Evolutionary conservation across 2,888 invertebrate species (phyloP).

Genomic region (Isoperla grammatica): DNA sequence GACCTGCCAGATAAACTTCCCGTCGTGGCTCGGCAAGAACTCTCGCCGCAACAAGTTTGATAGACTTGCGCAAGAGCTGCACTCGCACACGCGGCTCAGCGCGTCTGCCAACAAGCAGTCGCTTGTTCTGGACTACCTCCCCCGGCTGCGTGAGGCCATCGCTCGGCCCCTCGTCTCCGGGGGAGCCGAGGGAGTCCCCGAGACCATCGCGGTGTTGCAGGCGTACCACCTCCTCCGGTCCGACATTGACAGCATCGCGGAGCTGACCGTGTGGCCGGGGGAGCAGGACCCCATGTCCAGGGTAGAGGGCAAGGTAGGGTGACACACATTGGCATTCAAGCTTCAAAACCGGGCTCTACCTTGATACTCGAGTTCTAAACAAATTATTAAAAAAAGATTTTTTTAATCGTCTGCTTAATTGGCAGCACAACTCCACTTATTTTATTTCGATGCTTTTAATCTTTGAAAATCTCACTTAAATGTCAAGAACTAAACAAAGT

Average conservation of each 20-base stretch:
- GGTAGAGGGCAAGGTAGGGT: slow-evolving; percentile 63
- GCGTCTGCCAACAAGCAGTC: slow-evolving; percentile 76
- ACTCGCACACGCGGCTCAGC: slow-evolving; percentile 77
- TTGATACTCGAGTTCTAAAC: no score
- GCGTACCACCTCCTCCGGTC: slow-evolving; percentile 83
- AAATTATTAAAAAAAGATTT: no score
- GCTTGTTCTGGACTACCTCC: slow-evolving; percentile 84
- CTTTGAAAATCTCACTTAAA: background rate
- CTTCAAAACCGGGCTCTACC: no score
- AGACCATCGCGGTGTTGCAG: slow-evolving; percentile 68
- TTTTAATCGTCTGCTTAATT: no score
- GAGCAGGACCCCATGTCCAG: slow-evolving; percentile 67
- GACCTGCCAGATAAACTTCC: slow-evolving; percentile 79
- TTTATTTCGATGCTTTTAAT: background rate
- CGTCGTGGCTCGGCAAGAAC: slow-evolving; percentile 94
- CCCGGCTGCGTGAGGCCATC: slow-evolving; percentile 67
- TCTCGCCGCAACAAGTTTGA: slow-evolving; percentile 77
- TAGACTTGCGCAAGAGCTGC: slow-evolving; percentile 75
- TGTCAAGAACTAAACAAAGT: no score
- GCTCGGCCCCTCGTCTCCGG: slow-evolving; percentile 66
- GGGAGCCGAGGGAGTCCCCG: slow-evolving; percentile 64
- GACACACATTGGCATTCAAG: no score
- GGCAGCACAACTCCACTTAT: background rate
- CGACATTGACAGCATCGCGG: slow-evolving; percentile 84
- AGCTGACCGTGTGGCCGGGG: slow-evolving; percentile 80